phyloP scores from a whole-genome alignment of 2,113 vertebrate species.

The Toxotes chatareus region DNA sequence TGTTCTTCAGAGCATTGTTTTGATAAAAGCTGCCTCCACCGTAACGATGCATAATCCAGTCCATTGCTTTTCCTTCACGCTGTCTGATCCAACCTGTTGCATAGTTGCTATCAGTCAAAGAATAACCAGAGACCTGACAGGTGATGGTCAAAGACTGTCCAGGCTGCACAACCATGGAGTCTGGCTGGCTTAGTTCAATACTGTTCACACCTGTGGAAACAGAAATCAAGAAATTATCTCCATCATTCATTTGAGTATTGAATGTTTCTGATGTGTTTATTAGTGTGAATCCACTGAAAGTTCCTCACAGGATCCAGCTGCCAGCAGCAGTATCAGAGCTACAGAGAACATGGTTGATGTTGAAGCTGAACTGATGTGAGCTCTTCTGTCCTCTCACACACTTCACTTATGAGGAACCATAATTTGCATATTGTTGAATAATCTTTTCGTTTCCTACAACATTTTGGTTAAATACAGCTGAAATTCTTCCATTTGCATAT shows the following conservation, averaged over 20 bases:
- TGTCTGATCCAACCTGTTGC: slow-evolving; percentile 61
- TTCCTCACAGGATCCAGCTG: slow-evolving; percentile 52
- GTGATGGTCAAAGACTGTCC: not conserved
- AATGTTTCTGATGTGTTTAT: not conserved
- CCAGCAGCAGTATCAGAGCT: slow-evolving; percentile 53
- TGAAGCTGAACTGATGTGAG: slow-evolving; percentile 14
- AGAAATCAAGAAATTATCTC: not conserved
- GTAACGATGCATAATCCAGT: slow-evolving; percentile 15
- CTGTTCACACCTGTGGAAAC: not conserved
- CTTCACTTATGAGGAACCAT: not conserved
- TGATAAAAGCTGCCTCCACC: accelerated
- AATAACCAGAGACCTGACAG: not conserved
- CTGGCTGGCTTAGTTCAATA: not conserved
- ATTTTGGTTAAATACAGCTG: slow-evolving; percentile 15
- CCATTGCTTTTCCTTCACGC: slow-evolving; percentile 39
- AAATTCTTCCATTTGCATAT: too few relatives aligned
- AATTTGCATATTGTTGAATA: not conserved
- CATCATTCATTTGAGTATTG: not conserved
- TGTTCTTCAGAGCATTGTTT: slow-evolving; percentile 51
- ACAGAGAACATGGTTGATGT: slow-evolving; percentile 45
- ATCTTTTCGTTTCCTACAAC: not conserved
- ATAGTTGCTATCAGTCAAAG: slow-evolving; percentile 9
- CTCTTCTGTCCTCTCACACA: not conserved
- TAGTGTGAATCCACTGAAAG: slow-evolving; percentile 18
- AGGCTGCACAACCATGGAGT: not conserved